phyloP scores from a whole-genome alignment of 2,888 invertebrate genomes.

The Microctonus brassicae region DNA sequence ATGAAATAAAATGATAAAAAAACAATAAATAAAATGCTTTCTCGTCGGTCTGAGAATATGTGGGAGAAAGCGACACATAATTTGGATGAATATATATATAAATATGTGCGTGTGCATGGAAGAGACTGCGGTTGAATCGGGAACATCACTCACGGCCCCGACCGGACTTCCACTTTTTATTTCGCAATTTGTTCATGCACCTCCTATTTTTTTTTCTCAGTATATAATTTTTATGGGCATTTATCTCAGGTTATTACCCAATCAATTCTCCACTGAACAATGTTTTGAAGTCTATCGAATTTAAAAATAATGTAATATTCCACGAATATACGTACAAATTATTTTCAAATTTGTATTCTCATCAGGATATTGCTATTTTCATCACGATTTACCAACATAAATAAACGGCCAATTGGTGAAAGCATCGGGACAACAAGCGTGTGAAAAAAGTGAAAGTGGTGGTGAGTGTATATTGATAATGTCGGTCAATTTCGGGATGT shows the following conservation, averaged over 20 bases:
- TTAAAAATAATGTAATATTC: background rate
- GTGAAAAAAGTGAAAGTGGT: conserved; percentile 14
- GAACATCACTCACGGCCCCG: conserved; percentile 29
- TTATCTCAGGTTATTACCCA: background rate
- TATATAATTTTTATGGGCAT: background rate
- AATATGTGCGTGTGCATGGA: conserved; percentile 18
- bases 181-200: conserved; percentile 12
- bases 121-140: conserved; percentile 25
- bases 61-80: conserved; percentile 45
- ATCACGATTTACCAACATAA: background rate
- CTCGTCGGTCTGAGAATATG: conserved; percentile 24
- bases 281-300: background rate
- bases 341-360: background rate
- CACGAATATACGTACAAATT: background rate
- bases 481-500: background rate
- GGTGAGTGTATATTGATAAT: background rate
- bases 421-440: background rate
- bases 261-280: background rate
- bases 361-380: background rate
- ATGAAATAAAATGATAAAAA: too few species aligned
- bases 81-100: conserved; percentile 4
- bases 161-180: background rate
- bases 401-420: background rate
- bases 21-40: conserved; percentile 42
- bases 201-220: background rate